phyloP scores from a whole-genome alignment of 2,797 vertebrate genomes.

The Craterocephalus amniculus region DNA sequence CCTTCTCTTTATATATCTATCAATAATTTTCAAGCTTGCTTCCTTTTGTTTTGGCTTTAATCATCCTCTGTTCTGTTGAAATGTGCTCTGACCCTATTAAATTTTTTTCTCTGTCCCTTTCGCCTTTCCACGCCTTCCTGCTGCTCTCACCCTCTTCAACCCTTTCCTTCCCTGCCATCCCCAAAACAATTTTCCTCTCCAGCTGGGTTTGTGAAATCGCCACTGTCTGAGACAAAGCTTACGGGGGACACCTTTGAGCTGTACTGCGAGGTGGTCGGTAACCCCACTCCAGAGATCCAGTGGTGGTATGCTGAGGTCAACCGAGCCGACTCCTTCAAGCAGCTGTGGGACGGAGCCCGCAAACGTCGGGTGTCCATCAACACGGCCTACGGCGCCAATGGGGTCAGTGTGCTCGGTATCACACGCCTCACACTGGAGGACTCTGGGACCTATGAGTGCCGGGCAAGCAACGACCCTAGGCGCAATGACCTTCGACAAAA shows the following conservation, averaged over 20 bases:
- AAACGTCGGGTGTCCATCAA: conserved; percentile 96
- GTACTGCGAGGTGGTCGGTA: conserved; percentile 99
- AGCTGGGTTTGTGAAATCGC: conserved; percentile 99
- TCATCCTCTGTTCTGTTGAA: conserved; percentile 68
- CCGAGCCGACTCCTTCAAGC: conserved; percentile 98
- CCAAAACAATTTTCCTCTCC: conserved; percentile 80
- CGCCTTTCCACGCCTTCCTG: conserved; percentile 41
- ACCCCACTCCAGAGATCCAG: conserved; percentile 98
- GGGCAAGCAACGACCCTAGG: conserved; percentile 98
- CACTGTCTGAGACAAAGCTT: conserved; percentile 99
- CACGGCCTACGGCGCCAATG: conserved; percentile 94
- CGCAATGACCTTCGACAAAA: conserved; percentile 98
- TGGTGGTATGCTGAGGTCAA: conserved; percentile 99
- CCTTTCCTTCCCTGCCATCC: conserved; percentile 62
- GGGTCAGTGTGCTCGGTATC: conserved; percentile 96
- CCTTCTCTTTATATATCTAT: conserved; percentile 57
- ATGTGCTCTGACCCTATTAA: conserved; percentile 57
- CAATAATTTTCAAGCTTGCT: conserved; percentile 69
- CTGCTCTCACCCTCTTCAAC: conserved; percentile 61
- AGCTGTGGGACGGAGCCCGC: conserved; percentile 97
- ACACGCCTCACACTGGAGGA: conserved; percentile 96
- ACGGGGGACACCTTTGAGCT: conserved; percentile 99
- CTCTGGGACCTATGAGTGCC: conserved; percentile 99
- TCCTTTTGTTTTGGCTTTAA: conserved; percentile 76
- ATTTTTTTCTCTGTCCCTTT: conserved; percentile 54